Evolutionary conservation across 2,888 invertebrate species (phyloP), one percentile per base, ranked within the genome.

Genomic region (Sericinus montela): DNA sequence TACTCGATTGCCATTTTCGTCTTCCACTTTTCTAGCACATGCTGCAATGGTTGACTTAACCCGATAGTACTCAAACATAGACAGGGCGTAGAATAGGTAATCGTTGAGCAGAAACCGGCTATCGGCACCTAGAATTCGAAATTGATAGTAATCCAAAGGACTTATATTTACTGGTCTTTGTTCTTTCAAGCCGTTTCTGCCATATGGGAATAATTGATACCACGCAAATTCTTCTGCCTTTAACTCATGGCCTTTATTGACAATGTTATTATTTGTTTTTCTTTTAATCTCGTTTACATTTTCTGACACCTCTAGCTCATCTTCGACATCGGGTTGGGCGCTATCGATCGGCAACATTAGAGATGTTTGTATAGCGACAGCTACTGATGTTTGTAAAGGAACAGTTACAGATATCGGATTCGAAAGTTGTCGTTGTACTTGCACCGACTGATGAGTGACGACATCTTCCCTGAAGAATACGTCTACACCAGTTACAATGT

Each of bases 151-250:
- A 47, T 53, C 51, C 29, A 51, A 37, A 15, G 52, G 36, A 19
- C 19, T 19, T 19, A 19, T 19, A 19, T 28, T 41, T 30, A 51
- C 43, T n/a, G 38, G 35, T 16, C 52, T 36, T 53, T 53, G 36
- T 47, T 63, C 56, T n/a, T 55, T 49, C 6, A 63, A 51, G 10
- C 63, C 62, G 50, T 63, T 62, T 16, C 36, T 51, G 2, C 63
- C 65, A 45, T 58, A 51, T 3, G 63, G 66, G 45, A 65, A 64
- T 9, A 65, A 45, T 35, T 47, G 45, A 40, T 45, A 69, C 62
- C 65, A 65, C 0, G 60, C 49, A 29, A 63, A 65, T 52, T 64
- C 62, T 55, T 67, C 68, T 53, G 62, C 57, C 53, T 56, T 62
- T 36, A 39, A n/a, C 45, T 63, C 58, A 51, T 57, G 47, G 41